Conservation (phyloP, 2,113 vertebrate species). For the Callionymus lyra region DNA sequence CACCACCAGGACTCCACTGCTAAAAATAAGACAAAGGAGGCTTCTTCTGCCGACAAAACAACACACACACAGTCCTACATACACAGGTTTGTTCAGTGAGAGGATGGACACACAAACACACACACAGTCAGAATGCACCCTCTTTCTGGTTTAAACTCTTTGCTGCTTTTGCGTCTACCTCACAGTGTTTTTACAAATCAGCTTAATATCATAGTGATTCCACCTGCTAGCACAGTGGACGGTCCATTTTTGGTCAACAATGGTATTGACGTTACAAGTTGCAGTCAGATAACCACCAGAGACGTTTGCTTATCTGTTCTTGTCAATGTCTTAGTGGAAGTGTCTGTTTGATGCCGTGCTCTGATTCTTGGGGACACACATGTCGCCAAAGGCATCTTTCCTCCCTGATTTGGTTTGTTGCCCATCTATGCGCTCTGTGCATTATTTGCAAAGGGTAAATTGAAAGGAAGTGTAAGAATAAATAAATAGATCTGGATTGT, state of each 20-base stretch:
- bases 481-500: conserved; percentile 45
- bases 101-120: conserved; percentile 27
- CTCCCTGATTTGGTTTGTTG: conserved; percentile 17
- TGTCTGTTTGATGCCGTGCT: neutral
- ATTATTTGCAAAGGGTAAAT: conserved; percentile 14
- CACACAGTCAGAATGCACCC: conserved; percentile 17
- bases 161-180: conserved; percentile 30
- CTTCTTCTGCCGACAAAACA: conserved; percentile 57
- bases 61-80: conserved; percentile 39
- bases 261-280: conserved; percentile 1
- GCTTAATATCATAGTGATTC: conserved; percentile 33
- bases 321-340: neutral
- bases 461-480: conserved; percentile 28
- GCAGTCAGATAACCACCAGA: conserved; percentile 1
- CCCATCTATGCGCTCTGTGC: conserved; percentile 12
- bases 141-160: conserved; percentile 30
- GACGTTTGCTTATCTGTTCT: neutral
- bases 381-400: conserved; percentile 14
- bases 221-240: conserved; percentile 30
- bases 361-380: conserved; percentile 7
- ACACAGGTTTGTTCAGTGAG: conserved; percentile 25
- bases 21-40: conserved; percentile 65
- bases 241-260: conserved; percentile 36
- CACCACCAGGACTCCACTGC: conserved; percentile 47
- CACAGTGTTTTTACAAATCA: conserved; percentile 52